These are phyloP conservation scores for Ellobius talpinus DNA, from an alignment of 2,113 vertebrate genomes.

Conservation along the genomic window DNA sequence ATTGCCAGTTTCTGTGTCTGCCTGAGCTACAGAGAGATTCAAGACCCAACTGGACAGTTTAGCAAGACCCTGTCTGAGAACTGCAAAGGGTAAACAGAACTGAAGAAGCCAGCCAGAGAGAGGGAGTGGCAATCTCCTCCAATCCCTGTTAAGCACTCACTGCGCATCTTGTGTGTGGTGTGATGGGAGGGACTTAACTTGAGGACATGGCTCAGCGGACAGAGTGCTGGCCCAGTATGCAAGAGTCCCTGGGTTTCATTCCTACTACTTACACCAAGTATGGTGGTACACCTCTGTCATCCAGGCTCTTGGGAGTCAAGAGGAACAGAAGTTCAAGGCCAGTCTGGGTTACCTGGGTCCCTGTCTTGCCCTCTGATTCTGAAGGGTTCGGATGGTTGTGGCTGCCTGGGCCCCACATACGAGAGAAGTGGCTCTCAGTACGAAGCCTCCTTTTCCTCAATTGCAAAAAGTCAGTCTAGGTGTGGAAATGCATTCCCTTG, in stretches of 20 bases:
- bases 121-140: neutral
- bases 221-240: neutral
- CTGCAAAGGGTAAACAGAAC: neutral
- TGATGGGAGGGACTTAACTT: neutral
- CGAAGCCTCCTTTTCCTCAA: neutral
- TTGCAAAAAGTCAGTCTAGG: neutral
- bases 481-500: neutral
- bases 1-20: neutral
- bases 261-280: neutral
- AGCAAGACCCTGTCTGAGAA: neutral
- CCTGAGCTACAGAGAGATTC: neutral
- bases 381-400: neutral
- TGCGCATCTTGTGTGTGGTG: too few relatives aligned
- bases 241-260: too few relatives aligned
- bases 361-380: neutral
- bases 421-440: neutral
- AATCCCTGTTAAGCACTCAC: neutral
- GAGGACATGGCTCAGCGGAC: too few relatives aligned
- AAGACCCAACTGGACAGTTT: neutral
- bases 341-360: neutral
- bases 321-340: neutral
- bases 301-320: neutral
- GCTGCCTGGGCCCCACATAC: neutral
- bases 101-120: neutral
- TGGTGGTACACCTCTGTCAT: too few relatives aligned